Evolutionary conservation across 2,888 invertebrate species (phyloP).

Genomic region (Gasteruption jaculator): DNA sequence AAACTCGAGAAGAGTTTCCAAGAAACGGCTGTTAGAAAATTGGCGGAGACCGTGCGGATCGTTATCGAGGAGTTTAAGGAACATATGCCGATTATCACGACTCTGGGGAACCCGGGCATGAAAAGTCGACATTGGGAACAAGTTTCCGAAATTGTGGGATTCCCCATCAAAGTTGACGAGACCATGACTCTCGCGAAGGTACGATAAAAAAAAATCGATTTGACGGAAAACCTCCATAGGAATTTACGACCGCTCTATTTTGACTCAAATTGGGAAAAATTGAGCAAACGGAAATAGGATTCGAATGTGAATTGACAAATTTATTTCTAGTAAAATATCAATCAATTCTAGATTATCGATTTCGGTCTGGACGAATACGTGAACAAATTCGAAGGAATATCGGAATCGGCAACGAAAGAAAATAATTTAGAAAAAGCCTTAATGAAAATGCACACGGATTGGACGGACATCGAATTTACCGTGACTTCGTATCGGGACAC

Average conservation of each 20-base stretch:
- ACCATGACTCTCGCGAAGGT: constrained; percentile 80
- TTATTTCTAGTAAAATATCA: too few relatives aligned
- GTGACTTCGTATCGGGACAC: constrained; percentile 76
- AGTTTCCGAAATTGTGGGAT: constrained; percentile 91
- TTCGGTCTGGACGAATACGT: constrained; percentile 86
- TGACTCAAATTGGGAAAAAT: not conserved
- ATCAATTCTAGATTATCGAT: constrained; percentile 69
- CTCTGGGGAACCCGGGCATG: constrained; percentile 92
- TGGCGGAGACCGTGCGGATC: constrained; percentile 65
- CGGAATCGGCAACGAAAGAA: constrained; percentile 94
- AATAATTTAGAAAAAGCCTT: constrained; percentile 87
- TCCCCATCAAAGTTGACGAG: constrained; percentile 81
- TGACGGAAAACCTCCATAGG: too few relatives aligned
- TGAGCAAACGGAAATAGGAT: not conserved
- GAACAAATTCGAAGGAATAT: constrained; percentile 83
- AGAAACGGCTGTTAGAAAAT: constrained; percentile 65
- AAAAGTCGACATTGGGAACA: constrained; percentile 90
- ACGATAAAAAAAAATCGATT: not conserved
- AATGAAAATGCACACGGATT: constrained; percentile 86
- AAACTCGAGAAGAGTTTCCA: constrained; percentile 85
- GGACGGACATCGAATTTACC: constrained; percentile 76
- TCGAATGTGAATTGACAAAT: too few relatives aligned
- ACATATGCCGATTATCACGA: constrained; percentile 88
- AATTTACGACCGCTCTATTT: not conserved
- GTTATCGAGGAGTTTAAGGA: constrained; percentile 83